Evolutionary conservation across 2,888 invertebrate species (phyloP).

Genomic region (Eupithecia insigniata): DNA sequence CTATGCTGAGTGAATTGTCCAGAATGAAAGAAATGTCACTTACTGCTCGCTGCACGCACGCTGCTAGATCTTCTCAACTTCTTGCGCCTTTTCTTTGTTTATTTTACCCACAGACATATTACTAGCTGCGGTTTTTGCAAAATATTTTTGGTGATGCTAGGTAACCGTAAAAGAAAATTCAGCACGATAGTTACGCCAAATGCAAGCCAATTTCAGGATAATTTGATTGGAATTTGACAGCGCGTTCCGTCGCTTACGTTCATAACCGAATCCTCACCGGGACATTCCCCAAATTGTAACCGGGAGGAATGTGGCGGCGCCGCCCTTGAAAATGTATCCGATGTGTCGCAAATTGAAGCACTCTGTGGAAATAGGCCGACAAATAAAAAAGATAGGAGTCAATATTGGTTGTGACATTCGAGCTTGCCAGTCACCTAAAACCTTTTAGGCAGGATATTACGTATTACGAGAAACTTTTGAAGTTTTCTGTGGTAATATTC

Average conservation of each 20-base stretch:
- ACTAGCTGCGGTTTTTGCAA: too few species aligned
- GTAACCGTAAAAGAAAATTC: background rate
- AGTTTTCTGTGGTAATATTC: background rate
- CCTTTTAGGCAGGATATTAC: background rate
- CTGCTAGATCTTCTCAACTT: background rate
- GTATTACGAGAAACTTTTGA: background rate
- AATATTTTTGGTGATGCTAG: background rate
- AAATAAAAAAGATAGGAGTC: slow-evolving; percentile 6
- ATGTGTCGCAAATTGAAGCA: slow-evolving; percentile 26
- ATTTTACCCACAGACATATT: too few species aligned
- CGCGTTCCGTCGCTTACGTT: slow-evolving; percentile 38
- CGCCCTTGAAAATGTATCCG: slow-evolving; percentile 29
- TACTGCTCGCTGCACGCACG: background rate
- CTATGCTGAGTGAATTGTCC: too few species aligned
- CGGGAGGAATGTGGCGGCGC: slow-evolving; percentile 42
- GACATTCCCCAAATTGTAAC: slow-evolving; percentile 44
- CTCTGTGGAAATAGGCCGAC: slow-evolving; percentile 3
- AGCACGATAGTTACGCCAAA: background rate
- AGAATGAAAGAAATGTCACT: too few species aligned
- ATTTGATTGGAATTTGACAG: slow-evolving; percentile 50
- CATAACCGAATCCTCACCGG: slow-evolving; percentile 36
- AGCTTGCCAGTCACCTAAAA: background rate
- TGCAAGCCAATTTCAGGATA: slow-evolving; percentile 27
- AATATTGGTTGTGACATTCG: background rate
- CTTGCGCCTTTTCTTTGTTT: background rate